Conservation (phyloP, 1,140 invertebrate genomes). For the Metaphire vulgaris region DNA sequence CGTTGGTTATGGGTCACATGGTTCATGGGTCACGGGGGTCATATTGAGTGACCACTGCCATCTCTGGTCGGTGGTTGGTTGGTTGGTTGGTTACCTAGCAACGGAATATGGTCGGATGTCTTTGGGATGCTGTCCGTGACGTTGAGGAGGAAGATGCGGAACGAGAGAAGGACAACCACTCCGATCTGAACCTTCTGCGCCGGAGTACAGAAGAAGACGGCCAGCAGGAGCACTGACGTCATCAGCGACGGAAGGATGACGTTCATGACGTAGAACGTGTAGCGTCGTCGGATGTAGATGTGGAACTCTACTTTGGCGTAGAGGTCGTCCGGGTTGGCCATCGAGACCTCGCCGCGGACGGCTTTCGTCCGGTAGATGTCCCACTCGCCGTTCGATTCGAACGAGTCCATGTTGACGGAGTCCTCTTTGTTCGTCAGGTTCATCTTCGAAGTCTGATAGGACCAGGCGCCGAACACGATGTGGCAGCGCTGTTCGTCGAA, state of each 20-base stretch:
- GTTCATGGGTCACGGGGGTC: no score
- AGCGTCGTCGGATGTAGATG: constrained; percentile 20
- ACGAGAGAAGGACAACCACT: constrained; percentile 32
- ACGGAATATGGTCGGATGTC: constrained; percentile 32
- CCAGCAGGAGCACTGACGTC: constrained; percentile 30
- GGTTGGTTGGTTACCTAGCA: constrained; percentile 30
- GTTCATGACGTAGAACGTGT: constrained; percentile 31
- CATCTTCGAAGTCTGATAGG: constrained; percentile 31
- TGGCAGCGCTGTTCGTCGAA: constrained; percentile 30
- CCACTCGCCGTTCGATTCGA: constrained; percentile 22
- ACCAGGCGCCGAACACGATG: constrained; percentile 30
- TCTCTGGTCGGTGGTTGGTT: no score
- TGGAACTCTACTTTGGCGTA: constrained; percentile 10
- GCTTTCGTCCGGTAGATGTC: constrained; percentile 15
- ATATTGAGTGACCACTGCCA: no score
- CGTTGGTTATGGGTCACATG: no score
- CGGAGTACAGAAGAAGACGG: constrained; percentile 31
- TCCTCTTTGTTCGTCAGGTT: constrained; percentile 27
- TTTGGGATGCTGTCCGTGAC: constrained; percentile 33
- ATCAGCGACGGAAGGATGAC: constrained; percentile 31
- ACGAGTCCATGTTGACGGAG: constrained; percentile 24
- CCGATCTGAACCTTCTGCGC: constrained; percentile 33
- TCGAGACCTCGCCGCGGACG: constrained; percentile 9
- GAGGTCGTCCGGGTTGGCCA: constrained; percentile 1
- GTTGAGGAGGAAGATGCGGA: constrained; percentile 30